Evolutionary conservation across 2,888 invertebrate species (phyloP).

Genomic region (Lasioglossum pauxillum): DNA sequence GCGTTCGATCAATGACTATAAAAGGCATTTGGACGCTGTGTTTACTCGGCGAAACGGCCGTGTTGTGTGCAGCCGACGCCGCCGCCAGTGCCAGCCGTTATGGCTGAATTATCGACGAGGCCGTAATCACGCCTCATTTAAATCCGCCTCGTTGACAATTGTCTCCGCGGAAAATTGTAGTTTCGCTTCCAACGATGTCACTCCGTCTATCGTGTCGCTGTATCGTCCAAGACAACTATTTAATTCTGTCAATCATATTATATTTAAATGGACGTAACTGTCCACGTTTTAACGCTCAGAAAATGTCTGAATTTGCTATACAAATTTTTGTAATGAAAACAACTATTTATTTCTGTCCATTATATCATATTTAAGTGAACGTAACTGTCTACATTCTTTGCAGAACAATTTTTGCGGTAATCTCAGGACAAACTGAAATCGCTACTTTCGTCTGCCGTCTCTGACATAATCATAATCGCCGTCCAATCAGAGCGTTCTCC

Average conservation of each 20-base stretch:
- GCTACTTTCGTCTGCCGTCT: background rate
- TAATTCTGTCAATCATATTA: no score
- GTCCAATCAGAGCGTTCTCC: background rate
- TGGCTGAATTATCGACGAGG: slow-evolving; percentile 61
- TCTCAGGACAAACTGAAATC: background rate
- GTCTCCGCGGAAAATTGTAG: slow-evolving; percentile 34
- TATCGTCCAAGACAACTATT: background rate
- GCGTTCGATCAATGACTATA: slow-evolving; percentile 64
- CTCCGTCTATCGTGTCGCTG: background rate
- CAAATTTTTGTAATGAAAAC: background rate
- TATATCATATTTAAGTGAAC: no score
- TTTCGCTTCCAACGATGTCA: slow-evolving; percentile 4
- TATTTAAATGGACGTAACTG: no score
- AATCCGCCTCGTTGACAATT: slow-evolving; percentile 44
- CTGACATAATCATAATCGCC: background rate
- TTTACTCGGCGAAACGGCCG: slow-evolving; percentile 58
- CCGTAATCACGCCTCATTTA: slow-evolving; percentile 52
- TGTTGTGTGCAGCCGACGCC: slow-evolving; percentile 44
- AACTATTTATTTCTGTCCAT: background rate
- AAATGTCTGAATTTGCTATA: background rate
- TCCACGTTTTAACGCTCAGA: background rate
- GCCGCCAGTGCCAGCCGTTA: slow-evolving; percentile 43
- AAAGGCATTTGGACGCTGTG: slow-evolving; percentile 60
- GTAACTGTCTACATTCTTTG: no score
- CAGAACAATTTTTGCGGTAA: background rate